Conservation (phyloP, 2,797 vertebrate genomes). For the Orientallactaga sibirica region DNA sequence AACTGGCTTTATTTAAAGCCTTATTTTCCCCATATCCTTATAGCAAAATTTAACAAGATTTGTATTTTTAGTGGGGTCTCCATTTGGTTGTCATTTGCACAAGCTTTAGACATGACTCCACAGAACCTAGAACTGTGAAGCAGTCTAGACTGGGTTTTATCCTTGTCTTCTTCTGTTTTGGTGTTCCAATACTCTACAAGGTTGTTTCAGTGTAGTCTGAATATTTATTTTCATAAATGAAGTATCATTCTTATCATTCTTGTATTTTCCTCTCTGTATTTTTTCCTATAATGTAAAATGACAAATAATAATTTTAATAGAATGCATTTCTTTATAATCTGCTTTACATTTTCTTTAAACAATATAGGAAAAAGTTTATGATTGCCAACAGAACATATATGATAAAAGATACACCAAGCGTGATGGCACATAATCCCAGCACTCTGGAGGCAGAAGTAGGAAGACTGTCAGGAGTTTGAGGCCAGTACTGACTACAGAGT, state of each 20-base stretch:
- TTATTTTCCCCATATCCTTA: constrained; percentile 44
- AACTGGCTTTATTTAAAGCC: constrained; percentile 17
- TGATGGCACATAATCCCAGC: no score
- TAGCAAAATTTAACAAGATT: constrained; percentile 72
- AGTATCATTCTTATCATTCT: constrained; percentile 7
- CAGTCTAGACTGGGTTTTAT: constrained; percentile 55
- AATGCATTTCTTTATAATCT: constrained; percentile 29
- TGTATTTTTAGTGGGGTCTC: constrained; percentile 51
- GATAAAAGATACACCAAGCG: neutral
- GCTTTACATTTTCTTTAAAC: constrained; percentile 66
- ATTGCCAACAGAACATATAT: constrained; percentile 39
- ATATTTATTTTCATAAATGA: constrained; percentile 69
- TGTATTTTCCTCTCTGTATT: constrained; percentile 67
- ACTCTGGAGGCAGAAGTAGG: no score
- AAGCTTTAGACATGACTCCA: constrained; percentile 62
- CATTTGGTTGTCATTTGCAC: constrained; percentile 58
- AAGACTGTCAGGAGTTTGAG: no score
- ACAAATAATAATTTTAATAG: constrained; percentile 60
- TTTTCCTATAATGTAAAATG: constrained; percentile 83
- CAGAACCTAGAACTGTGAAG: constrained; percentile 43
- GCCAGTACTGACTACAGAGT: no score
- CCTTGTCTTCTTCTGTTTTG: constrained; percentile 33
- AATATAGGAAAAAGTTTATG: constrained; percentile 44
- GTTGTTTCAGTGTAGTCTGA: constrained; percentile 71
- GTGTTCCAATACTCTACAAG: constrained; percentile 35